Evolutionary conservation across 2,888 invertebrate species (phyloP).

Genomic region (Cancer borealis): DNA sequence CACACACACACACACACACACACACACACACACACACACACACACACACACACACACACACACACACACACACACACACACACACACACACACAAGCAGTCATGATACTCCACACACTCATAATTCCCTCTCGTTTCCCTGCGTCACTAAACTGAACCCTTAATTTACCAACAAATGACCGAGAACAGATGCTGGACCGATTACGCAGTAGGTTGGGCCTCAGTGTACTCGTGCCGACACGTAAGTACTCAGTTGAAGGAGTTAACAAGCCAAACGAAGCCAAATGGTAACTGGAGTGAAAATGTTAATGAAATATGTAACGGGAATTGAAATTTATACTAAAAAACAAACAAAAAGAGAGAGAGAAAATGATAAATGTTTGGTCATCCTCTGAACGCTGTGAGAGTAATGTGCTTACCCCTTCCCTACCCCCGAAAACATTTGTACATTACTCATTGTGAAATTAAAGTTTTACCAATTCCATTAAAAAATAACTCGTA

Average conservation of each 20-base stretch:
- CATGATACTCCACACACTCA: conserved; percentile 8
- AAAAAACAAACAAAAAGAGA: not conserved
- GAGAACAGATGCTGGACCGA: conserved; percentile 67
- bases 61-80: conserved; percentile 35
- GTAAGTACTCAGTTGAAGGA: conserved; percentile 39
- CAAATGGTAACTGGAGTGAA: not conserved
- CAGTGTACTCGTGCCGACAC: conserved; percentile 20
- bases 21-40: conserved; percentile 30
- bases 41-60: conserved; percentile 50
- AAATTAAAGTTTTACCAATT: not conserved
- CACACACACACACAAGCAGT: conserved; percentile 50
- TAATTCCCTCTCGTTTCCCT: conserved; percentile 42
- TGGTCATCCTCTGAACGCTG: not conserved
- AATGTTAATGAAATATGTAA: not conserved
- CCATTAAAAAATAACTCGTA: conserved; percentile 14
- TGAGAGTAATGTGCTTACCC: not conserved
- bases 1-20: conserved; percentile 8
- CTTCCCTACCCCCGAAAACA: not conserved
- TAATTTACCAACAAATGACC: conserved; percentile 42
- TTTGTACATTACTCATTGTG: not conserved
- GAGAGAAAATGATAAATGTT: not conserved
- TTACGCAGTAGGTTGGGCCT: conserved; percentile 60
- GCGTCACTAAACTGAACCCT: conserved; percentile 49
- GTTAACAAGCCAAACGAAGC: not conserved
- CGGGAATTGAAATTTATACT: not conserved